Base-by-base conservation (phyloP, 2,113 vertebrate species). In the Coptodon rendalli region DNA sequence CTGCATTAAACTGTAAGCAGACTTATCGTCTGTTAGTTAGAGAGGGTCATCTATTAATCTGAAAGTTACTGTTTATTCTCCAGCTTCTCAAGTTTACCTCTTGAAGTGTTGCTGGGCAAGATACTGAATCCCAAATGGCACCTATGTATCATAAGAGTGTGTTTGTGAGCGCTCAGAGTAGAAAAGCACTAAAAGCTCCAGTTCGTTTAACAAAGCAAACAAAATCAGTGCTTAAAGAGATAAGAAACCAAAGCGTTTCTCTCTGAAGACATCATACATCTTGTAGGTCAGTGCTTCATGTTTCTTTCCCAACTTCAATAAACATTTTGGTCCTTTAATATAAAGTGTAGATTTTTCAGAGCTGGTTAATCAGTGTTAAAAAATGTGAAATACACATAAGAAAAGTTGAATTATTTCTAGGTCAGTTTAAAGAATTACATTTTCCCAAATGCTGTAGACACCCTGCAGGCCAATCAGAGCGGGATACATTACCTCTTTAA, bases 381-480 rank as follows among this genome's bases (percentile, higher is more conserved):
- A 76, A 29, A 38, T 7, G 19, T 38, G 9, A 19, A 66, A n/a
- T 12, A 38, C 71, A 31, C 43, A 50, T 17, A 31, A 50, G 16
- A 76, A 50, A 50, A 19, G 43, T 3, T 50, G 4, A 29, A 76
- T 57, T 17, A 14, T 31, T 59, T 24, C 5, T 76, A 31, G 43
- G 71, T 52, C 14, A 40, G 40, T 82, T 43, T 80, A 22, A 85
- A 66, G 2, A 50, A 5, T 9, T 14, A 24, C 2, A 10, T 83
- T 89, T 45, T 2, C 82, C 17, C n/a, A 17, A 45, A 54, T n/a
- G 11, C 43, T 61, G 34, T 31, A 27, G 84, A 80, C 85, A 82
- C 84, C 80, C 38, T n/a, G 57, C 59, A 78, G 80, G 81, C 86
- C 66, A 91, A 88, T 94, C 89, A 88, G 78, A 59, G 24, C 29